Conservation (phyloP, 2,113 vertebrate species). For the Chloropsis cyanopogon region DNA sequence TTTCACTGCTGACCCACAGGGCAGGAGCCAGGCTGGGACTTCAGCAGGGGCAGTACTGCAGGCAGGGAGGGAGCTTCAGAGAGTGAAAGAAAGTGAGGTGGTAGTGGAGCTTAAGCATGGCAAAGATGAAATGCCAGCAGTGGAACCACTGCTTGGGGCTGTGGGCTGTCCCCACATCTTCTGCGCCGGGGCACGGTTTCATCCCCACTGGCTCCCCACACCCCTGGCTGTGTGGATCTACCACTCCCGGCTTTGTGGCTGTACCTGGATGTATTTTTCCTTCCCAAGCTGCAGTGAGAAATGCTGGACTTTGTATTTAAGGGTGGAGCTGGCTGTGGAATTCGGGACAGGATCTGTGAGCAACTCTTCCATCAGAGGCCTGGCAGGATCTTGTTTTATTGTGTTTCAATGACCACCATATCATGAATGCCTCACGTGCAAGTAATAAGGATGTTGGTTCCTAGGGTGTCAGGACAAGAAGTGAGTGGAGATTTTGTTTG, state of each 20-base stretch:
- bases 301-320: not conserved
- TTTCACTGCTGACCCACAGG: not conserved
- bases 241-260: not conserved
- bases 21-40: not conserved
- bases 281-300: not conserved
- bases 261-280: not conserved
- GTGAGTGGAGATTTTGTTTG: not conserved
- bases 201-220: not conserved
- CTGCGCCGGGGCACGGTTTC: not conserved
- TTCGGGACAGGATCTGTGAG: not conserved
- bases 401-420: not conserved
- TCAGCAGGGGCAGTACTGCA: not conserved
- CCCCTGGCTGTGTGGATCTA: not conserved
- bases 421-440: not conserved
- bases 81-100: not conserved
- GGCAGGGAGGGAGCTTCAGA: not conserved
- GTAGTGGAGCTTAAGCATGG: not conserved
- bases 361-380: not conserved
- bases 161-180: not conserved
- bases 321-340: not conserved
- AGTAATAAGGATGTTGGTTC: constrained; percentile 7
- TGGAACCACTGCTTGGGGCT: not conserved
- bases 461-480: not conserved
- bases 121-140: not conserved
- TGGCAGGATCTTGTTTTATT: not conserved